Base-by-base conservation (phyloP, 2,888 invertebrate genomes). In the Caprella mutica region DNA sequence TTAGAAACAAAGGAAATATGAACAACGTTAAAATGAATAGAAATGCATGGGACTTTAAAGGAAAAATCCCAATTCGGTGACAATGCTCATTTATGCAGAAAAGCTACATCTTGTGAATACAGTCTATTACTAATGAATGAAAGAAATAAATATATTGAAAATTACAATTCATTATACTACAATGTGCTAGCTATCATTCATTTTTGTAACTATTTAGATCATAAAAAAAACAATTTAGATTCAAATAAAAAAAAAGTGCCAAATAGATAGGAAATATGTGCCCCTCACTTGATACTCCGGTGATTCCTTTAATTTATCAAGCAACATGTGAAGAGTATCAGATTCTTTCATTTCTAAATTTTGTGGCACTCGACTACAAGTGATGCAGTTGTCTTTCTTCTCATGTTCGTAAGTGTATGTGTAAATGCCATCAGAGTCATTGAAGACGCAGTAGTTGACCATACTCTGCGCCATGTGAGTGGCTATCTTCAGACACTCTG, bases 401-500 rank as follows among this genome's bases (percentile, higher is more conserved):
- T 94, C 94, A 0, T 93, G 89, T 72, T 86, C 85, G 71, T 92
- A 97, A 1, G 93, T 91, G 70, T 92, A 93, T 0, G 92, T 88
- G 71, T 96, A 97, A 33, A 97, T 86, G 1, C 97, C 97, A 69
- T 94, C 93, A 0, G 86, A 79, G 76, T 97, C 90, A 71, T 93
- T 96, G 69, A 98, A 85, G 58, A 96, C 90, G 83, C 96, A 83
- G 71, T 96, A 98, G 75, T 98, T 98, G 71, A 91, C 86, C 74
- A 98, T 80, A 35, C 85, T 84, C 1, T 83, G 80, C 66, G 86
- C 88, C 69, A 92, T 92, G 67, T 88, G 92, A 29, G 94, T 89
- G 1, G 93, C 93, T 58, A 98, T 72, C 77, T 98, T 98, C 69
- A 98, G 94, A 2, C 91, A 93, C 79, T 98, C 98, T 14, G 91